Evolutionary conservation across 2,888 invertebrate genomes (phyloP).

Genomic region (Boloria euphrosyne): DNA sequence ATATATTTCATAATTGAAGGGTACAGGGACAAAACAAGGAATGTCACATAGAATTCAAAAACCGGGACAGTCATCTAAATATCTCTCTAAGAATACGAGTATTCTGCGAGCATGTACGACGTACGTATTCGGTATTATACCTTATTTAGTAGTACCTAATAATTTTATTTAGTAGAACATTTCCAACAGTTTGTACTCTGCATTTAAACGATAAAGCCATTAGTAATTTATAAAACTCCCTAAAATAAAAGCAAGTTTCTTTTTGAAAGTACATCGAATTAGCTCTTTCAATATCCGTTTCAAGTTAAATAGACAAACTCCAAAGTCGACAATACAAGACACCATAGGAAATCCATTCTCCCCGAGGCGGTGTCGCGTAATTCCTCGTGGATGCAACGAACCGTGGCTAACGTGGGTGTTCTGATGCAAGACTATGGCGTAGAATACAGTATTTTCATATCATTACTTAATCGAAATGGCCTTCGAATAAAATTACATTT

Average conservation of each 20-base stretch:
- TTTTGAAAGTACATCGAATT: slow-evolving; percentile 21
- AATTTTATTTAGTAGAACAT: too few relatives aligned
- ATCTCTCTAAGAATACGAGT: too few relatives aligned
- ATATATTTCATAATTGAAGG: background rate
- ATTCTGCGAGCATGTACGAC: too few relatives aligned
- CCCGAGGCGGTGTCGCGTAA: slow-evolving; percentile 40
- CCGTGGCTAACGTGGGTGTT: slow-evolving; percentile 37
- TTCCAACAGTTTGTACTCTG: too few relatives aligned
- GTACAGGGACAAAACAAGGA: too few relatives aligned
- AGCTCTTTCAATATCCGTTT: slow-evolving; percentile 34
- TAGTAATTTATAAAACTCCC: background rate
- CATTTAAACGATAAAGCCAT: too few relatives aligned
- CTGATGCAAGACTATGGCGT: slow-evolving; percentile 36
- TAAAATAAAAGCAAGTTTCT: background rate
- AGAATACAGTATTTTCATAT: slow-evolving; percentile 31
- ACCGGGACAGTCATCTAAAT: too few relatives aligned
- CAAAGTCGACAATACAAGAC: slow-evolving; percentile 34
- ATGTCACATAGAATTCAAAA: too few relatives aligned
- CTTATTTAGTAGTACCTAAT: too few relatives aligned
- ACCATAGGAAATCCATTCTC: slow-evolving; percentile 40
- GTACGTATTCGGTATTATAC: too few relatives aligned
- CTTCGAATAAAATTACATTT: slow-evolving; percentile 8
- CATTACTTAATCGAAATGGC: slow-evolving; percentile 31
- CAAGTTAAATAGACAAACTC: slow-evolving; percentile 32
- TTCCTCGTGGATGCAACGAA: slow-evolving; percentile 35